Base-by-base conservation (phyloP, 2,888 invertebrate genomes). In the Sesia apiformis region DNA sequence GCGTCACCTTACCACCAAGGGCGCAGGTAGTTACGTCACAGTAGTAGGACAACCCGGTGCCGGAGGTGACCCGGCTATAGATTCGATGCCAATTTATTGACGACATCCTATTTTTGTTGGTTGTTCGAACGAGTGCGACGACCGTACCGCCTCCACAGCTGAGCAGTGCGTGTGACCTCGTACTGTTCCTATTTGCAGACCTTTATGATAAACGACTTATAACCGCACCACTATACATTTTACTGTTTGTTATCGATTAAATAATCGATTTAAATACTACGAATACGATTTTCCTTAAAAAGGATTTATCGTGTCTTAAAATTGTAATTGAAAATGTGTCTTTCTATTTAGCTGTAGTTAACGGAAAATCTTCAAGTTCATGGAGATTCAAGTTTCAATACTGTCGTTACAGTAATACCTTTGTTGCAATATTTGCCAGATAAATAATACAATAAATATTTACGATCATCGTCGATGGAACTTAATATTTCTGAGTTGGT, bases 41-140 rank as follows among this genome's bases (percentile, higher is more conserved):
- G 43, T 43, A 49, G 56, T 69, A 66, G 74, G 72, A 63, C 72
- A 73, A 62, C 70, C 72, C 72, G 68, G 63, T 60, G 61, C 66
- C 65, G 67, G 79, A 81, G 82, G 81, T 83, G 84, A 84, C 81
- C 81, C 79, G 75, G 72, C 74, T 66, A 78, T 75, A 76, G 76
- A 58, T 67, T 63, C 74, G 84, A 77, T 84, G 87, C 88, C 86
- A 88, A 86, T 75, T 74, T 76, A 85, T 87, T 88, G 88, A 88
- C 88, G 87, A 83, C 88, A 88, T 88, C 88, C 88, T 86, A 85
- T 88, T 87, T 88, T 82, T 85, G 87, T 84, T 84, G 78, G 77
- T 77, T 75, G 74, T 76, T 66, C 72, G 74, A 76, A 74, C 69
- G 84, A 83, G 87, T 84, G 81, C 86, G 82, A 75, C 86, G 88